These are phyloP conservation scores for Brachyopa scutellaris DNA, from an alignment of 2,888 invertebrate species.

Conservation along the genomic window DNA sequence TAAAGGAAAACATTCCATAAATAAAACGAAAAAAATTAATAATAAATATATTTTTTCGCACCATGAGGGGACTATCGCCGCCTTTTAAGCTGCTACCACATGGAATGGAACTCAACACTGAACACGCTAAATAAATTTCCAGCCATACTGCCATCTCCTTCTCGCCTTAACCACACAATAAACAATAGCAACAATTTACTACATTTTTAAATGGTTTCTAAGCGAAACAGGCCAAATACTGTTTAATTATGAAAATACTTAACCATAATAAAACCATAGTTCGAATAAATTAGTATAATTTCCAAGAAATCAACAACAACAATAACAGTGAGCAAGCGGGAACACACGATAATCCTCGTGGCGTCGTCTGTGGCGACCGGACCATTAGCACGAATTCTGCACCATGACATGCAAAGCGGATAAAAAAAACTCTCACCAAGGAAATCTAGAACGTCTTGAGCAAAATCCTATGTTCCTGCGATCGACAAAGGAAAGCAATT, in stretches of 20 bases:
- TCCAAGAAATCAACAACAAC: no score
- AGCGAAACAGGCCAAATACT: neutral
- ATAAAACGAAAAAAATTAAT: neutral
- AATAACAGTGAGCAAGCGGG: conserved; percentile 30
- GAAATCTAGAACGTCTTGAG: conserved; percentile 37
- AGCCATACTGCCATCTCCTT: conserved; percentile 37
- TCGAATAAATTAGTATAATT: no score
- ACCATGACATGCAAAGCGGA: conserved; percentile 21
- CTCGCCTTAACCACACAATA: conserved; percentile 36
- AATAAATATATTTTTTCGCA: conserved; percentile 42
- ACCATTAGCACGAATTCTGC: conserved; percentile 27
- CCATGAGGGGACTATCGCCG: conserved; percentile 62
- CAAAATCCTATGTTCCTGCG: neutral
- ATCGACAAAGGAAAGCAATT: conserved; percentile 40
- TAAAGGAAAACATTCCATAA: neutral
- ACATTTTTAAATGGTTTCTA: conserved; percentile 22
- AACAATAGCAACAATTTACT: conserved; percentile 55
- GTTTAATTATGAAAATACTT: neutral
- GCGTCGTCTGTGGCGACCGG: conserved; percentile 43
- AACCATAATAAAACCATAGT: no score
- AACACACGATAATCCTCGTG: conserved; percentile 26
- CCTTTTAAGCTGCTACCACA: conserved; percentile 65
- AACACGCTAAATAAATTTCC: conserved; percentile 47
- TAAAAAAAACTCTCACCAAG: conserved; percentile 17
- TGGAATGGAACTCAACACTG: conserved; percentile 34